A percentile compares a stretch with the other conserved stretches of the same genome.
Evolutionary conservation across 2,797 vertebrate species (phyloP).

Genomic region (Acridotheres tristis): DNA sequence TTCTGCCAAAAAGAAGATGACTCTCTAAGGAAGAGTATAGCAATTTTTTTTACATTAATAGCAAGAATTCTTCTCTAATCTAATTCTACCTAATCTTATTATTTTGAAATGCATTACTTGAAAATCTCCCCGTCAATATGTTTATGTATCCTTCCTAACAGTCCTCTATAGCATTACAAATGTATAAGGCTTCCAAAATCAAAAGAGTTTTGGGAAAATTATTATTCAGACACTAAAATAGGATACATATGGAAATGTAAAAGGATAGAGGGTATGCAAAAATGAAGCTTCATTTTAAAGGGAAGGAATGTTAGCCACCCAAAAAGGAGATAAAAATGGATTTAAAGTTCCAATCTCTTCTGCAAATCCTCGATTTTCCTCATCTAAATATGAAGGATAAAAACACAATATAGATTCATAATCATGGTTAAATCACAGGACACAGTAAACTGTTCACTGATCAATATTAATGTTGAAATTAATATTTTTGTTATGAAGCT

Average conservation of each 20-base stretch:
- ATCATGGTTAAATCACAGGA: not conserved
- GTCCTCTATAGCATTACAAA: not conserved
- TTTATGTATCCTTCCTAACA: not conserved
- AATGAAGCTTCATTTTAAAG: not conserved
- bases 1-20: not conserved
- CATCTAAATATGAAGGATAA: not conserved
- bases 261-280: not conserved
- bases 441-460: not conserved
- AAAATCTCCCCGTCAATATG: not conserved
- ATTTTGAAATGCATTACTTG: not conserved
- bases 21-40: not conserved
- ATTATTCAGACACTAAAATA: not conserved
- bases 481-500: not conserved
- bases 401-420: not conserved
- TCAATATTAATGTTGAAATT: not conserved
- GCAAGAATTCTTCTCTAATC: not conserved
- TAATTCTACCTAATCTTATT: not conserved
- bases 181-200: not conserved
- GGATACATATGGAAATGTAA: not conserved
- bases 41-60: not conserved
- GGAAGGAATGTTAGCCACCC: not conserved
- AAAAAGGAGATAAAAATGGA: not conserved
- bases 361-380: not conserved
- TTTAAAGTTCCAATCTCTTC: not conserved
- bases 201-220: not conserved